Conservation (phyloP, 2,113 vertebrate species). For the Triplophysa rosa region DNA sequence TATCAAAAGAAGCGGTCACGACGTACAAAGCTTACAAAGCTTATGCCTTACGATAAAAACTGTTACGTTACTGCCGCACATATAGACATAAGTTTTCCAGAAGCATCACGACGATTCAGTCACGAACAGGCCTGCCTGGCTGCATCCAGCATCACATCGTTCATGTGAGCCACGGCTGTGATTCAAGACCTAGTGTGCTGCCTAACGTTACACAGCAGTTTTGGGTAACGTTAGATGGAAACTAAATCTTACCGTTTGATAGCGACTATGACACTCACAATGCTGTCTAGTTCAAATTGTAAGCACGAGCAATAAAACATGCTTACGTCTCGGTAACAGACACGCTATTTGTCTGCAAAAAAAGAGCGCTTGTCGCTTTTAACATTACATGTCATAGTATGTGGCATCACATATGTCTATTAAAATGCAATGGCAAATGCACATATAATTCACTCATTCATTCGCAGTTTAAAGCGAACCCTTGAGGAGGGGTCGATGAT, state of each 20-base stretch:
- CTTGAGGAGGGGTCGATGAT: background rate
- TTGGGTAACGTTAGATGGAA: background rate
- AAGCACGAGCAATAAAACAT: background rate
- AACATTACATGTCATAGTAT: background rate
- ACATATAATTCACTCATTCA: constrained; percentile 15
- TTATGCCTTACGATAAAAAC: background rate
- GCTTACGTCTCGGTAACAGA: background rate
- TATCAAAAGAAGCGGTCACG: no score
- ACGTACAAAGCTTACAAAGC: no score
- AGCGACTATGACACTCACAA: background rate
- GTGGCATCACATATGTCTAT: background rate
- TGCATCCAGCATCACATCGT: background rate
- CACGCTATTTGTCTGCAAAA: background rate
- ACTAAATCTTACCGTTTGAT: background rate
- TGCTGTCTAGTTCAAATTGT: background rate
- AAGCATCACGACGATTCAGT: background rate
- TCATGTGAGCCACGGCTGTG: background rate
- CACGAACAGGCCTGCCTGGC: background rate
- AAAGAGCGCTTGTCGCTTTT: background rate
- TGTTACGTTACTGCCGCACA: no score
- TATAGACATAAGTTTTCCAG: background rate
- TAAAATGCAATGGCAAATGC: background rate
- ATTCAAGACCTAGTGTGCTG: background rate
- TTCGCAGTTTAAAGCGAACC: background rate
- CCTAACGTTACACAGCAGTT: background rate